These are phyloP conservation scores for Pithys albifrons DNA, from an alignment of 2,113 vertebrate species.

Conservation along the genomic window DNA sequence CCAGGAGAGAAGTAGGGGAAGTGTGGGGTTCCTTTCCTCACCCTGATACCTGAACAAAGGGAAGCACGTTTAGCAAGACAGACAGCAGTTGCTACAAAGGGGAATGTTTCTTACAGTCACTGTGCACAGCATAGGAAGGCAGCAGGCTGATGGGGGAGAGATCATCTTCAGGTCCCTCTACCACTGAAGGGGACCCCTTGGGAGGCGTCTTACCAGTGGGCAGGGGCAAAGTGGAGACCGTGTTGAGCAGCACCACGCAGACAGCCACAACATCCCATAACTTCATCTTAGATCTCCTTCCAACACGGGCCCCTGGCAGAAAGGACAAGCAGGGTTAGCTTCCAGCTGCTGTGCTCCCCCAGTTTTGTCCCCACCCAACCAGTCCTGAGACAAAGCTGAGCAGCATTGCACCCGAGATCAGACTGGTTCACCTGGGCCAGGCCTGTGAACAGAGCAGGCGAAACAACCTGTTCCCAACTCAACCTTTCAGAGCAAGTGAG, in stretches of 20 bases:
- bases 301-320: conserved; percentile 86
- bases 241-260: conserved; percentile 97
- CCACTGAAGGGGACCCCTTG: conserved; percentile 77
- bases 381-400: neutral
- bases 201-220: conserved; percentile 88
- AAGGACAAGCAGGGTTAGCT: conserved; percentile 4
- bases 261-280: conserved; percentile 98
- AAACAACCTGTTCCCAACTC: neutral
- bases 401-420: neutral
- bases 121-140: conserved; percentile 78
- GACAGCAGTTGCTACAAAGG: conserved; percentile 54
- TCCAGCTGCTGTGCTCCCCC: neutral
- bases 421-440: neutral
- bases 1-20: neutral
- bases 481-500: fast-evolving
- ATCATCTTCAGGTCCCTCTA: conserved; percentile 81
- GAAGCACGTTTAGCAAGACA: conserved; percentile 25
- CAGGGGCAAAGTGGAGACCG: conserved; percentile 88
- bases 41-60: neutral
- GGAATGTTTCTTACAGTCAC: conserved; percentile 82
- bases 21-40: neutral
- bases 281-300: conserved; percentile 99
- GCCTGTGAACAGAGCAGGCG: neutral
- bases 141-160: conserved; percentile 77
- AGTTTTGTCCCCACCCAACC: neutral